Base-by-base conservation (phyloP, 2,113 vertebrate species). In the Caranx ignobilis region DNA sequence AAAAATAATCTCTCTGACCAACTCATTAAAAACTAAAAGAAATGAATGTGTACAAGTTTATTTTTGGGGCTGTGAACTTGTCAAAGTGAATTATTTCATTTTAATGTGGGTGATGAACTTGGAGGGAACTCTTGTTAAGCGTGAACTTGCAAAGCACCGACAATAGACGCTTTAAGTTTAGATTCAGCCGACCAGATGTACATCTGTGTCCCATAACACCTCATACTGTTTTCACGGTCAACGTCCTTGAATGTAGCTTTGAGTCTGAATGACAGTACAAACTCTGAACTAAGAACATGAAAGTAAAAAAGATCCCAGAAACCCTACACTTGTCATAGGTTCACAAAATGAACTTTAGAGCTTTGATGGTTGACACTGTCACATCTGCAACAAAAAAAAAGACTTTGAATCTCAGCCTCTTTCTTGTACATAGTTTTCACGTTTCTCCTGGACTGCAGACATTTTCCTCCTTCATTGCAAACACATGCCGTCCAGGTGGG, bases 401-500 rank as follows among this genome's bases (percentile, higher is more conserved):
- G 2, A 21, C 16, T 63, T 45, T 12, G 18, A 52, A 26, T 39
- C 39, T 45, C 1, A 15, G 18, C 4, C 26, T 37, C 6, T 19
- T n/a, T 67, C 15, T 15, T 60, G 34, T 18, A 47, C 16, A 70
- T 68, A 15, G 35, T 83, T 68, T 61, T 39, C 26, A 26, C 39
- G 35, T 79, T 83, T 61, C 55, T 52, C 16, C 47, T 64, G 31
- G 54, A 61, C 19, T 10, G 8, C 11, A 10, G 39, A 5, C 50
- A 31, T 45, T 75, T 55, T 71, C 21, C 71, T 57, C 47, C 21
- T 3, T 0, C 61, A 61, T 45, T 11, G 12, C 18, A 18, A 64
- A 86, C 68, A 84, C 34, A 54, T 82, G 72, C 37, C 2, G 69
- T 15, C 68, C 81, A 80, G 64, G 69, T 79, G 56, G 77, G 65